Base-by-base conservation (phyloP, 2,797 vertebrate species). In the Moxostoma hubbsi region DNA sequence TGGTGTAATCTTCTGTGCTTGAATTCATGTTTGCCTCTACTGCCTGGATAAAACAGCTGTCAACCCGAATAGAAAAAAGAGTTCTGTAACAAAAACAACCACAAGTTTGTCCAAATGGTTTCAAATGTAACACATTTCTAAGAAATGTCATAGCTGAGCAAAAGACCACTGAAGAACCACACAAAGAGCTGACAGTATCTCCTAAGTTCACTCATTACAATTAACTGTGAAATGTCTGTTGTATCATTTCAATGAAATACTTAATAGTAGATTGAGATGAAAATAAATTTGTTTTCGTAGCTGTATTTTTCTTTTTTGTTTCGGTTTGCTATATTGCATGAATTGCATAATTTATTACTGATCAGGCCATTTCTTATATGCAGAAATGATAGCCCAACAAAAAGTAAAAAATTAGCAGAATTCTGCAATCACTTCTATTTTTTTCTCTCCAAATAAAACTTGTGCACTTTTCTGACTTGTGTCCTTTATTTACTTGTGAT, bases 1-100 rank as follows among this genome's bases (percentile, higher is more conserved):
- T n/a, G n/a, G n/a, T n/a, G n/a, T n/a, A n/a, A n/a, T n/a, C n/a
- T 51, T 24, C 24, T 24, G 24, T 24, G 24, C 0, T 2, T 24
- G 49, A 9, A 69, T 5, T 0, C 67, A 7, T 54, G 24, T 55
- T 9, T 10, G 8, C 11, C 4, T 47, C 24, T 24, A 24, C 2
- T 24, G 24, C 24, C 24, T 24, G 24, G 24, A 24, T 24, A 1
- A 24, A 24, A 24, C 24, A 24, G 24, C 49, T 18, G 7, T 45
- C 16, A 6, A 46, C 9, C 53, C 12, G n/a, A 16, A 16, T 0
- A 12, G 12, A 2, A 69, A 9, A 5, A 2, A 6, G 9, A 71
- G 6, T 16, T 71, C 43, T 71, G 69, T 58, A 58, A 58, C 13
- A 46, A 70, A 15, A 71, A 54, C 6, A 54, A 54, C 7, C 12